Conservation (phyloP, 1,140 invertebrate species). For the Drosophila littoralis region DNA sequence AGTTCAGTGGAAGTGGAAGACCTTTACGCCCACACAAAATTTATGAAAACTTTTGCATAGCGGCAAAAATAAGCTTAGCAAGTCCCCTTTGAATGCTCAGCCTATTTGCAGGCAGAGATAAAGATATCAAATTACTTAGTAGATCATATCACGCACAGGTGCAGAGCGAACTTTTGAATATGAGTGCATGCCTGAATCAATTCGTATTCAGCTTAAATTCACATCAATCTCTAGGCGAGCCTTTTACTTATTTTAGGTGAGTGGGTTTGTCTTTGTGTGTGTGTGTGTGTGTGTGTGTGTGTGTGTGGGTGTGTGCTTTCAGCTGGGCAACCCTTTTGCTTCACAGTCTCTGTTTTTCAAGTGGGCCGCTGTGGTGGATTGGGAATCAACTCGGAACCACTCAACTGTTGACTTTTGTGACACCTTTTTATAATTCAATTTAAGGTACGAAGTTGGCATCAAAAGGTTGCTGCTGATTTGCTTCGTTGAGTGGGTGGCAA, state of each 20-base stretch:
- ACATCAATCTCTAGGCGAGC: slow-evolving; percentile 34
- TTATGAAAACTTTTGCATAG: not conserved
- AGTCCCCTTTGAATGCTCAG: not conserved
- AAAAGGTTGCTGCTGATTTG: slow-evolving; percentile 57
- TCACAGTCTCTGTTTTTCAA: slow-evolving; percentile 2
- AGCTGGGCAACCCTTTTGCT: slow-evolving; percentile 23
- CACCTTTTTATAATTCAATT: slow-evolving; percentile 78
- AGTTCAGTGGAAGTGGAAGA: not conserved
- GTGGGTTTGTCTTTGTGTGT: not conserved
- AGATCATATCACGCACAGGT: slow-evolving; percentile 4
- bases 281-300: not conserved
- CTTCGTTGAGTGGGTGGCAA: slow-evolving; percentile 15
- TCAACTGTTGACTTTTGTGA: slow-evolving; percentile 57
- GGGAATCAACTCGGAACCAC: slow-evolving; percentile 8
- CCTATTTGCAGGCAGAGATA: not conserved
- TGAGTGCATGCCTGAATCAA: slow-evolving; percentile 37
- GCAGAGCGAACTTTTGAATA: slow-evolving; percentile 16
- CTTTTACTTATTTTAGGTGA: not conserved
- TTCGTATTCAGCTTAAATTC: slow-evolving; percentile 50
- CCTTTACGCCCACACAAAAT: too few species aligned
- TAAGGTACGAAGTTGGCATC: slow-evolving; percentile 59
- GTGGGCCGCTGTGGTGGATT: not conserved
- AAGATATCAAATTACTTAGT: slow-evolving; percentile 12
- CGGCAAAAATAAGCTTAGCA: not conserved
- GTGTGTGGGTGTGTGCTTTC: not conserved